Conservation (phyloP, 2,113 vertebrate species). For the Rafetus swinhoei region DNA sequence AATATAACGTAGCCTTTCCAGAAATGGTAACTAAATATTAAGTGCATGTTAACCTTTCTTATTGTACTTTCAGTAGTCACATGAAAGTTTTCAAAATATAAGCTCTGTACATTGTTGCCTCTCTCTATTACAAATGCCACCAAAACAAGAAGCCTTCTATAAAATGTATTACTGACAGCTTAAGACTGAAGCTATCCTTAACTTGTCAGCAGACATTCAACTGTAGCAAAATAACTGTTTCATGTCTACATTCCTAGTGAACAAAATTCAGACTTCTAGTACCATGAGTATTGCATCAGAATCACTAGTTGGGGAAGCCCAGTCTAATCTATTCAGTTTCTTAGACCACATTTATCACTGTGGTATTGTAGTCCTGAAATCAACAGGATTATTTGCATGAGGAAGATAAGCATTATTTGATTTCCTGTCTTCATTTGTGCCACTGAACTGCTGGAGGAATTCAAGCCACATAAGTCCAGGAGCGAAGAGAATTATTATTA, state of each 20-base stretch:
- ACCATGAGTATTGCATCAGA: constrained; percentile 19
- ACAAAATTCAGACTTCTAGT: neutral
- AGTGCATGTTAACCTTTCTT: neutral
- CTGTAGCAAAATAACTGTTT: neutral
- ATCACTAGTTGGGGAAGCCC: neutral
- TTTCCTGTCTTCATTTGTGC: constrained; percentile 43
- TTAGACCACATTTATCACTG: neutral
- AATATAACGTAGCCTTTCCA: constrained; percentile 24
- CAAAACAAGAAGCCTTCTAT: neutral
- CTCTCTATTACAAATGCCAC: neutral
- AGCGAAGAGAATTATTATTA: constrained; percentile 48
- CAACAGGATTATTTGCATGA: neutral
- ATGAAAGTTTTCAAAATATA: neutral
- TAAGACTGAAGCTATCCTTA: neutral
- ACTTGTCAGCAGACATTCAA: constrained; percentile 3
- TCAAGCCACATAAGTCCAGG: constrained; percentile 23
- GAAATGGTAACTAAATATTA: neutral
- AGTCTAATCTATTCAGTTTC: neutral
- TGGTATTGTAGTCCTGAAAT: neutral
- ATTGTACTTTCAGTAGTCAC: neutral
- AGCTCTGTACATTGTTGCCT: constrained; percentile 3
- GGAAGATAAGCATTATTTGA: neutral
- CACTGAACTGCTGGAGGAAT: neutral
- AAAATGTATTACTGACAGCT: neutral
- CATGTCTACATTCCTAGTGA: neutral